Conservation (phyloP, 2,888 invertebrate species). For the Megamerina dolium region DNA sequence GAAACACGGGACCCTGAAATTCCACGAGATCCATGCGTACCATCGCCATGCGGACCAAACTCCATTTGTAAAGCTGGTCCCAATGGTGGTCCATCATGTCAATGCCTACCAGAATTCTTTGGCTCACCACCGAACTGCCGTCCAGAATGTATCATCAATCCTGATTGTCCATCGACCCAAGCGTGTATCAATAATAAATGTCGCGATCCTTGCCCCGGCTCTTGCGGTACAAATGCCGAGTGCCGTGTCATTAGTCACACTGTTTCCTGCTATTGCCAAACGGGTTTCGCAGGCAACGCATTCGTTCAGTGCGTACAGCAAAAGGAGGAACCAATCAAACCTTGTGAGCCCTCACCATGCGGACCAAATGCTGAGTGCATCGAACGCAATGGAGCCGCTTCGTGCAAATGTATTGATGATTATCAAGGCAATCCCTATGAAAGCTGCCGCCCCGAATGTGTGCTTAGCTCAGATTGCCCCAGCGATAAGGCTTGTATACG, state of each 20-base stretch:
- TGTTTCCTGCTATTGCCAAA: conserved; percentile 72
- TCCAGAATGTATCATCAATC: conserved; percentile 76
- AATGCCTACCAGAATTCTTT: conserved; percentile 69
- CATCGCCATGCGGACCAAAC: conserved; percentile 79
- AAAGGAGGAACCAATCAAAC: conserved; percentile 55
- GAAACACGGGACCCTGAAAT: conserved; percentile 38
- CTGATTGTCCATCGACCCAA: conserved; percentile 69
- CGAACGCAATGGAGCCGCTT: conserved; percentile 70
- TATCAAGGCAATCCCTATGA: conserved; percentile 82
- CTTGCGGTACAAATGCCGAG: conserved; percentile 73
- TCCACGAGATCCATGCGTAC: conserved; percentile 60
- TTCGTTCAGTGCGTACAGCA: conserved; percentile 70
- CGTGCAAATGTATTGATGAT: conserved; percentile 73
- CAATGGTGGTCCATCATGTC: conserved; percentile 64
- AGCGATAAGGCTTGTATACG: conserved; percentile 75
- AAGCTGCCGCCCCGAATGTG: conserved; percentile 81
- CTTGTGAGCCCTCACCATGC: conserved; percentile 82
- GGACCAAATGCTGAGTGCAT: conserved; percentile 76
- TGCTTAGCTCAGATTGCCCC: conserved; percentile 77
- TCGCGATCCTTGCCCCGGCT: conserved; percentile 74
- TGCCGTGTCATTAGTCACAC: conserved; percentile 74
- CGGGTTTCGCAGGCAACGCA: conserved; percentile 74
- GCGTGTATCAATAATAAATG: conserved; percentile 78
- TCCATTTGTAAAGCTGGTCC: conserved; percentile 64
- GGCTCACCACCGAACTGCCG: conserved; percentile 77